These are phyloP conservation scores for Eleutherodactylus coqui DNA, from an alignment of 2,797 vertebrate species.

Conservation along the genomic window DNA sequence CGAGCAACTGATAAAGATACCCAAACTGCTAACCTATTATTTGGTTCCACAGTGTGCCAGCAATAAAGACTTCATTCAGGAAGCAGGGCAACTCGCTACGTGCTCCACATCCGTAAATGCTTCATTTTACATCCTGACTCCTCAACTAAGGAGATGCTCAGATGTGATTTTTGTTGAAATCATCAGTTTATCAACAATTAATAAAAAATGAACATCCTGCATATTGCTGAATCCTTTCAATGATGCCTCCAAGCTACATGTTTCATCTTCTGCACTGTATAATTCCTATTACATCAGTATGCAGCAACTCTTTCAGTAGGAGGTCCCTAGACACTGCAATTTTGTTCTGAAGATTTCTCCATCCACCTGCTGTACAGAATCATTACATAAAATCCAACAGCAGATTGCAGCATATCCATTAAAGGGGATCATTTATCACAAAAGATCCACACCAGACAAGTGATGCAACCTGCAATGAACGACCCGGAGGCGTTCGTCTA, in stretches of 20 bases:
- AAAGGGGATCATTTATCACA: slow-evolving; percentile 69
- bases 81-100: slow-evolving; percentile 52
- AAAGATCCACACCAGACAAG: slow-evolving; percentile 64
- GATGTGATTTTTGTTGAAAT: slow-evolving; percentile 68
- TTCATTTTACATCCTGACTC: slow-evolving; percentile 56
- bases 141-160: slow-evolving; percentile 57
- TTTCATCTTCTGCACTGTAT: slow-evolving; percentile 70
- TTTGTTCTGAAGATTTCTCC: slow-evolving; percentile 62
- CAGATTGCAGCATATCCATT: slow-evolving; percentile 61
- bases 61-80: slow-evolving; percentile 61
- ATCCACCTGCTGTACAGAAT: slow-evolving; percentile 62
- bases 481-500: slow-evolving; percentile 19
- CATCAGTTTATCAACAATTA: slow-evolving; percentile 72
- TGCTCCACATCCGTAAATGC: slow-evolving; percentile 55
- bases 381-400: slow-evolving; percentile 64
- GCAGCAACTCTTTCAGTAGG: slow-evolving; percentile 67
- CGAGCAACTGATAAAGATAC: slow-evolving; percentile 68
- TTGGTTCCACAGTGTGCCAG: slow-evolving; percentile 55
- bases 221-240: slow-evolving; percentile 72
- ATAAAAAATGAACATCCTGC: slow-evolving; percentile 72
- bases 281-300: slow-evolving; percentile 70
- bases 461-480: slow-evolving; percentile 34
- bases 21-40: slow-evolving; percentile 61
- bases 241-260: slow-evolving; percentile 72
- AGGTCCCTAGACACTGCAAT: slow-evolving; percentile 69